Percentiles rank a stretch among this genome's conserved stretches.
Conservation (phyloP, 2,113 vertebrate species). For the Thunnus maccoyii region DNA sequence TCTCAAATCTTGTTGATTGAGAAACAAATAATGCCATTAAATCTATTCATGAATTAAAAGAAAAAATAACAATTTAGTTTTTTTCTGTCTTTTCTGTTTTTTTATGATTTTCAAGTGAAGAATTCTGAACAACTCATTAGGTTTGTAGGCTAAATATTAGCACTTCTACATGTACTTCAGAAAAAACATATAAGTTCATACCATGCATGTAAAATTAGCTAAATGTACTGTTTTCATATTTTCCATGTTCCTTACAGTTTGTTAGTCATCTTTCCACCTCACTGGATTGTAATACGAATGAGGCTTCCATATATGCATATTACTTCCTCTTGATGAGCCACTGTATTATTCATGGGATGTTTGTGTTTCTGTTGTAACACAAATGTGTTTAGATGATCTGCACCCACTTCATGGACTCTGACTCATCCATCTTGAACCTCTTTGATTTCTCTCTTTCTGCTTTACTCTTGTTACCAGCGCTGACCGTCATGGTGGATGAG, state of each 20-base stretch:
- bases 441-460: conserved; percentile 5
- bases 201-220: neutral
- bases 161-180: neutral
- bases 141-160: neutral
- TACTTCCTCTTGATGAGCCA: conserved; percentile 39
- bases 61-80: too few relatives aligned
- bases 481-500: conserved; percentile 40
- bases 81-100: too few relatives aligned
- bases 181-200: neutral
- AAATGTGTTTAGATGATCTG: conserved; percentile 9
- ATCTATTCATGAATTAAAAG: too few relatives aligned
- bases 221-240: neutral
- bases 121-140: neutral
- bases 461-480: conserved; percentile 27
- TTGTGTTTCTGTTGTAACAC: neutral
- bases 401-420: neutral
- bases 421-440: conserved; percentile 27
- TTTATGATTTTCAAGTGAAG: neutral
- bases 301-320: neutral
- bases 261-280: conserved; percentile 24
- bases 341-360: conserved; percentile 5
- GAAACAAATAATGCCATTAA: too few relatives aligned
- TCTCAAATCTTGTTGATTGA: too few relatives aligned
- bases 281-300: neutral
- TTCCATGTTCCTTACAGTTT: neutral